phyloP scores from a whole-genome alignment of 2,113 vertebrate species.

The Protobothrops flavoviridis region DNA sequence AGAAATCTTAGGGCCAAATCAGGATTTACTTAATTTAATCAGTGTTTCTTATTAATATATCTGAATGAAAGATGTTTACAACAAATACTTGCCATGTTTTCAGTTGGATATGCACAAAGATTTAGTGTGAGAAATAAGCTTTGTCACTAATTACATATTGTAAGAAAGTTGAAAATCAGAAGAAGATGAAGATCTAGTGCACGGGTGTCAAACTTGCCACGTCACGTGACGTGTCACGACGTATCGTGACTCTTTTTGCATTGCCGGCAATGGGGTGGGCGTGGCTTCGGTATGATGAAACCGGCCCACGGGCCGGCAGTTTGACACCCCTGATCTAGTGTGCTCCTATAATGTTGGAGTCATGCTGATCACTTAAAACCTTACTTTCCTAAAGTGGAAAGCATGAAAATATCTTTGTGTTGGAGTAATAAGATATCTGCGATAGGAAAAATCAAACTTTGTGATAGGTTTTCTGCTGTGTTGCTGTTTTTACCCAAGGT shows the following conservation, averaged over 20 bases:
- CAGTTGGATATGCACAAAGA: background rate
- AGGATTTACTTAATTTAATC: background rate
- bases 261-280: no score
- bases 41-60: background rate
- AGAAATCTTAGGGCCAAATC: background rate
- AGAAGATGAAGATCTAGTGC: background rate
- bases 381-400: background rate
- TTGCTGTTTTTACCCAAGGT: background rate
- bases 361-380: background rate
- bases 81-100: background rate
- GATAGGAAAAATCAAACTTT: background rate
- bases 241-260: no score
- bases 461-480: background rate
- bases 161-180: background rate
- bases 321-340: background rate
- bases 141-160: background rate
- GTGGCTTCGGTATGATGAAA: no score
- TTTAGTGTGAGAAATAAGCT: background rate
- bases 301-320: no score
- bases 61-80: background rate
- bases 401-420: background rate
- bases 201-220: no score
- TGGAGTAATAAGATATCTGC: background rate
- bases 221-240: no score
- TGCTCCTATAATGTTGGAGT: background rate